Conservation (phyloP, 2,797 vertebrate genomes). For the Acanthopagrus latus region DNA sequence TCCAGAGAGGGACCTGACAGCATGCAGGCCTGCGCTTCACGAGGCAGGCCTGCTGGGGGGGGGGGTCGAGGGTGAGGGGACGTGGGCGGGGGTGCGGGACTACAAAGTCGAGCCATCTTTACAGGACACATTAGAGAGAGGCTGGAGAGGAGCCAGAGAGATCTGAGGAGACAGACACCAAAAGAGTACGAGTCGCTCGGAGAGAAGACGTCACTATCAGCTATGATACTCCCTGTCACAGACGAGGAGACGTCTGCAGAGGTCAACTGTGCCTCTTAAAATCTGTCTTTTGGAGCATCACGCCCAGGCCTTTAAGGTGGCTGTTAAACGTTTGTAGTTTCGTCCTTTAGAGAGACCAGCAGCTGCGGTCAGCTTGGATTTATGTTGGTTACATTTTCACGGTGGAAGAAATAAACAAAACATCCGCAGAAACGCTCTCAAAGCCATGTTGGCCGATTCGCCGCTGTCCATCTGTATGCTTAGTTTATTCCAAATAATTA, state of each 20-base stretch:
- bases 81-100: conserved; percentile 14
- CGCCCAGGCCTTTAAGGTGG: background rate
- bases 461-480: background rate
- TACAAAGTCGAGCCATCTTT: conserved; percentile 68
- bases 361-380: conserved; percentile 26
- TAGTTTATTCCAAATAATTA: conserved; percentile 29
- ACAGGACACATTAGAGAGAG: conserved; percentile 56
- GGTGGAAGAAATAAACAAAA: conserved; percentile 35
- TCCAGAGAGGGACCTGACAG: conserved; percentile 66
- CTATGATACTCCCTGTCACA: conserved; percentile 15
- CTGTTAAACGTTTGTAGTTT: conserved; percentile 18
- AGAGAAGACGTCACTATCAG: conserved; percentile 55
- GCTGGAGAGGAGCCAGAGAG: conserved; percentile 42
- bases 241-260: conserved; percentile 2
- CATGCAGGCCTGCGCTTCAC: conserved; percentile 60
- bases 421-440: conserved; percentile 18
- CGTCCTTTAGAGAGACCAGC: background rate
- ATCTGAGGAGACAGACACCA: conserved; percentile 64
- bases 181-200: conserved; percentile 43
- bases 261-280: conserved; percentile 2
- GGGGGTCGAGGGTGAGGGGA: too few species aligned
- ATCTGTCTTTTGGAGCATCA: conserved; percentile 6
- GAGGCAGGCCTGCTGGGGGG: conserved; percentile 31
- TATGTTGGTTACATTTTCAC: conserved; percentile 15
- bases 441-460: conserved; percentile 6